Conservation (phyloP, 2,888 invertebrate species). For the Lasioglossum figueresi region DNA sequence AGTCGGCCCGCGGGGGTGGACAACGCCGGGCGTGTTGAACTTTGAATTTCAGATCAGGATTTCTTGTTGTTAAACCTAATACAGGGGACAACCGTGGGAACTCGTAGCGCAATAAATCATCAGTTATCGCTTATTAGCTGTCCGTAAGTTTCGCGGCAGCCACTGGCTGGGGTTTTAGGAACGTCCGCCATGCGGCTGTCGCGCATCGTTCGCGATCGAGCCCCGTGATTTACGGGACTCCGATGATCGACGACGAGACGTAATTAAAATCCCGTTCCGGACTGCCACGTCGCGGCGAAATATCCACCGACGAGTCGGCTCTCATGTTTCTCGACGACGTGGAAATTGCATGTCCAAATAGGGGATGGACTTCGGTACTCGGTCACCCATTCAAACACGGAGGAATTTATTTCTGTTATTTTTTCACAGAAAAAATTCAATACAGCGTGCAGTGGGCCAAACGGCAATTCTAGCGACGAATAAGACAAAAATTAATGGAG, state of each 20-base stretch:
- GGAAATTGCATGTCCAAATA: not conserved
- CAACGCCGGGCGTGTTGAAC: not conserved
- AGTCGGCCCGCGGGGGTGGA: not conserved
- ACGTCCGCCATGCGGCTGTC: not conserved
- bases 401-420: not conserved
- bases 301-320: not conserved
- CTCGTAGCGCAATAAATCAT: constrained; percentile 26
- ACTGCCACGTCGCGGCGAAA: not conserved
- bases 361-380: not conserved
- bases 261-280: not conserved
- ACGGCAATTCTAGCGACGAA: too few species aligned
- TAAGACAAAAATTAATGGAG: too few species aligned
- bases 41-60: constrained; percentile 35
- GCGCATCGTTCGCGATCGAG: constrained; percentile 6
- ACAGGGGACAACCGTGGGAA: not conserved
- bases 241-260: constrained; percentile 19
- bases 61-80: constrained; percentile 20
- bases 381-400: not conserved
- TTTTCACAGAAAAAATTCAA: not conserved
- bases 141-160: constrained; percentile 13
- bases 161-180: not conserved
- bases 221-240: not conserved
- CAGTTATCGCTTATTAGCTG: constrained; percentile 18
- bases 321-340: not conserved
- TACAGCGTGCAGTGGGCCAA: too few species aligned